phyloP scores from a whole-genome alignment of 1,140 invertebrate genomes.

The Cotesia typhae region DNA sequence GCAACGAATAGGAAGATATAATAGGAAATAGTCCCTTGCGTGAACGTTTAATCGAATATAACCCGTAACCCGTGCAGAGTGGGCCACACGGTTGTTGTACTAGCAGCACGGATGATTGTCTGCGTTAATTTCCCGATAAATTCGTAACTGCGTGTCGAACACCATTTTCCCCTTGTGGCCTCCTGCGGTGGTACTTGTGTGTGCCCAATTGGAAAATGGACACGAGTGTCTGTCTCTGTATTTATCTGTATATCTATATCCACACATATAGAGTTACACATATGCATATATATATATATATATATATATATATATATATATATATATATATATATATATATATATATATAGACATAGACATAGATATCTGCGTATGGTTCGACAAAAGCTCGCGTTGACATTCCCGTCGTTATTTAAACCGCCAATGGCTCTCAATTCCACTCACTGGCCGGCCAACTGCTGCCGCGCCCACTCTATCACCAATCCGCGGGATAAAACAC shows the following conservation, averaged over 20 bases:
- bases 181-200: background rate
- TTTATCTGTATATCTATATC: too few species aligned
- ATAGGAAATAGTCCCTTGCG: conserved; percentile 7
- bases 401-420: conserved; percentile 36
- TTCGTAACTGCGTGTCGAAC: conserved; percentile 39
- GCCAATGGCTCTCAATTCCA: conserved; percentile 29
- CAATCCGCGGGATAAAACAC: conserved; percentile 19
- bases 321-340: too few species aligned
- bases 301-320: too few species aligned
- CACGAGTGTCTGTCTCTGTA: background rate
- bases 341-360: too few species aligned
- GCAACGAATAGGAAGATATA: background rate
- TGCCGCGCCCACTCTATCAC: conserved; percentile 4
- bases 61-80: background rate
- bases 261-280: too few species aligned
- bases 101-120: conserved; percentile 2
- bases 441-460: background rate
- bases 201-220: conserved; percentile 20
- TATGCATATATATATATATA: too few species aligned
- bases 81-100: conserved; percentile 1
- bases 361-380: too few species aligned
- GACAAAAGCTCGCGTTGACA: conserved; percentile 17
- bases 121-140: conserved; percentile 50
- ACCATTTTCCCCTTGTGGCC: background rate
- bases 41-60: conserved; percentile 24